Evolutionary conservation across 2,888 invertebrate species (phyloP), one percentile per base, ranked within the genome.

Genomic region (Zygogramma bicolorata): DNA sequence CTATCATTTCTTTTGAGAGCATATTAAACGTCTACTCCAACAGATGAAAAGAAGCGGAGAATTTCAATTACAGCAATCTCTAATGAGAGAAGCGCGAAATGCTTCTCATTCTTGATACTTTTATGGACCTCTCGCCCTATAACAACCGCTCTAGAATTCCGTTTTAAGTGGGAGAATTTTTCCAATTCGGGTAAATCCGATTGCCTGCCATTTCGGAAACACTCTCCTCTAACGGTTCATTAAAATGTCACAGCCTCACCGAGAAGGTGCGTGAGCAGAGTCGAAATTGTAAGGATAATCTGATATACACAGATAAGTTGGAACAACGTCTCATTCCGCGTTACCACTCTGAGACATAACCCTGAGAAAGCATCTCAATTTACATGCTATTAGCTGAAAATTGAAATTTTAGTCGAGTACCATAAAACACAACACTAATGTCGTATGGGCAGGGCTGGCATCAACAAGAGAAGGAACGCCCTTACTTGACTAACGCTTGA

Each of bases 321-420:
- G 53, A 53, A 53, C 53, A 53, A 53, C 27, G 53, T 53, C 53
- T 53, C 27, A 53, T 22, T 53, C 27, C 53, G 27, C 53, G 53
- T 53, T 53, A n/a, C 53, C 53, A 53, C 27, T 53, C 25, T 53
- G 5, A 53, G 53, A 53, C 53, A 27, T 53, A 25, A 53, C 27
- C 53, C 53, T 27, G 27, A 53, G 53, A 53, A 53, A 53, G 53
- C 53, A 65, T 31, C 42, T 40, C 22, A 49, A 65, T 65, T 65
- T 65, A 53, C 65, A 65, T 65, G 18, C 49, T 34, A 53, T 65
- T 65, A 65, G 22, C 49, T 49, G 31, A 65, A 53, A 65, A 65
- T 65, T 65, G 65, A 34, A 65, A 65, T 65, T 65, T 53, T 34
- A 53, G 27, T 53, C 53, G 53, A n/a, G 25, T 27, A n/a, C 53